Evolutionary conservation across 2,113 vertebrate genomes (phyloP), one percentile per base, ranked within the genome.

Genomic region (Cyanistes caeruleus): DNA sequence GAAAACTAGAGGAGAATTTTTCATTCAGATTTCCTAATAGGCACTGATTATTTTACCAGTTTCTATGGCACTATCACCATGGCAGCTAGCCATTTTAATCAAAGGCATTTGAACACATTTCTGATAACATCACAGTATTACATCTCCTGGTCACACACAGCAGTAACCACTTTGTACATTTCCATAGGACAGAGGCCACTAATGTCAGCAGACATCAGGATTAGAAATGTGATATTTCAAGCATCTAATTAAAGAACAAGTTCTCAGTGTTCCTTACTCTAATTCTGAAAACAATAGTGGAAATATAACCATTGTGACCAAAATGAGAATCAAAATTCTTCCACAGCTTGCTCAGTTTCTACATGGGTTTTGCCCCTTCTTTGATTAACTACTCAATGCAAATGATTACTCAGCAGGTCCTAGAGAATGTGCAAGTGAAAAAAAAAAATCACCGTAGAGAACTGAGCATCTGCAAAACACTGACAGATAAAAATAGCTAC

Each of bases 61-160:
- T 97, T 97, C 96, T 97, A 96, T 94, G 95, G 80, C n/a, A 82
- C 81, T 73, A 72, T 96, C 93, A 87, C 93, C 93, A 95, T 95
- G 91, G 93, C 81, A 96, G 91, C 91, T 95, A 72, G 87, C 84
- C 95, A 93, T 89, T 95, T 84, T 91, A 95, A 95, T 96, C 87
- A 93, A 63, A 91, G 49, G 85, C 95, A 87, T 83, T 76, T 6
- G 5, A 94, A 88, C 49, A 56, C 1, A 1, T 75, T 89, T 87
- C 73, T 91, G 94, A 89, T 93, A 95, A 84, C 84, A 95, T 70
- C 72, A 55, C 80, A 70, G 13, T 27, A 28, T 84, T 87, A 48
- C 73, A 84, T 74, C 84, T 86, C 86, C 60, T 87, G 41, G 62
- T 33, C 73, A 73, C 22, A 43, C 1, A 0, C 83, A 93, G 76